These are phyloP conservation scores for Calidris pygmaea DNA, from an alignment of 2,113 vertebrate species.

Conservation along the genomic window DNA sequence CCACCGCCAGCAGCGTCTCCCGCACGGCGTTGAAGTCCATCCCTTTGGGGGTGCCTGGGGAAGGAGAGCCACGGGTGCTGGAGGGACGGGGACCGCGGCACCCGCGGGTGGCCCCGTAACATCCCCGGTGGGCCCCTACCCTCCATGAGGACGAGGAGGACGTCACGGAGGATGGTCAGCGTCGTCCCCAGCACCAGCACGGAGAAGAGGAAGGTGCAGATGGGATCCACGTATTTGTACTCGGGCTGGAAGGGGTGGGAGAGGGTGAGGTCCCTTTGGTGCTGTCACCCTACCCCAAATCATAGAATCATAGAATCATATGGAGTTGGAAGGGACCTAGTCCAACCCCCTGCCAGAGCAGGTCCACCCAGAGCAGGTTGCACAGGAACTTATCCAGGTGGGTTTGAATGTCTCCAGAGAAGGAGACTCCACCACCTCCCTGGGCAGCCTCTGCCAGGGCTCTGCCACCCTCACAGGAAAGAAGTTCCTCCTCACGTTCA, in stretches of 20 bases:
- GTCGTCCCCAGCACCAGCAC: slow-evolving; percentile 86
- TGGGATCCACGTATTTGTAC: slow-evolving; percentile 87
- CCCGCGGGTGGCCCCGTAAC: neutral
- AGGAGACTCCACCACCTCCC: no score
- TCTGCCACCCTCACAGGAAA: no score
- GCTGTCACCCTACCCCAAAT: neutral
- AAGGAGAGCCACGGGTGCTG: accelerated
- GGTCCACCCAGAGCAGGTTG: no score
- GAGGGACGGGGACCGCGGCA: accelerated
- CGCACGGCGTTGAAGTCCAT: slow-evolving; percentile 76
- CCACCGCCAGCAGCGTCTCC: slow-evolving; percentile 78
- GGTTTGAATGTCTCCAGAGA: no score
- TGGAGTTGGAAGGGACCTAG: no score
- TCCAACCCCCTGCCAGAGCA: no score
- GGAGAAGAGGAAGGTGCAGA: slow-evolving; percentile 93
- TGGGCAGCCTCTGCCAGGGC: no score
- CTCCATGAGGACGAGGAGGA: slow-evolving; percentile 89
- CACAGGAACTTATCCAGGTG: no score
- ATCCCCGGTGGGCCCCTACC: slow-evolving; percentile 55
- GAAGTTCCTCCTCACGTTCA: no score
- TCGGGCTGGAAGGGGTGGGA: slow-evolving; percentile 75
- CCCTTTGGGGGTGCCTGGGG: slow-evolving; percentile 70
- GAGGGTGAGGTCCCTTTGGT: accelerated
- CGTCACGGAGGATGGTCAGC: slow-evolving; percentile 81
- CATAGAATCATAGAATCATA: no score